A percentile compares a stretch with the other conserved stretches of the same genome.
These are phyloP conservation scores for Dinocampus coccinellae DNA, from an alignment of 2,888 invertebrate species.

Conservation along the genomic window DNA sequence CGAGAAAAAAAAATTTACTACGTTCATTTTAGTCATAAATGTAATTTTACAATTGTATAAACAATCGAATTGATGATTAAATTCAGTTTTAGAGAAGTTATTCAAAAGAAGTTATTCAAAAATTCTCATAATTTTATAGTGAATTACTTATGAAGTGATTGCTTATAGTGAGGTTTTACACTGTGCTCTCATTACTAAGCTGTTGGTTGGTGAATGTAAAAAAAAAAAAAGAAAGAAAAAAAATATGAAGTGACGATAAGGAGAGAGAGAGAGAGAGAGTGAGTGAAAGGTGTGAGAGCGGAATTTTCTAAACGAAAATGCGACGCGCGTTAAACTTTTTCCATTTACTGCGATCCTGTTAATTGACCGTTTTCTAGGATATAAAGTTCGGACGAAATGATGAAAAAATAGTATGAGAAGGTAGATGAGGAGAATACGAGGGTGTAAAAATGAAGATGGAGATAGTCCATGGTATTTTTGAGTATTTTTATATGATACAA, in stretches of 20 bases:
- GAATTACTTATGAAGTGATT: too few relatives aligned
- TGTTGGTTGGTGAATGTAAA: background rate
- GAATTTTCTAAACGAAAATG: slow-evolving; percentile 7
- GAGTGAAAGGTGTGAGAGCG: too few relatives aligned
- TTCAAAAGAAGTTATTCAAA: too few relatives aligned
- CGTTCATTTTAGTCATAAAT: too few relatives aligned
- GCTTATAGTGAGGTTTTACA: too few relatives aligned
- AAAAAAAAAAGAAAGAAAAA: background rate
- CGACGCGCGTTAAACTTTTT: slow-evolving; percentile 15
- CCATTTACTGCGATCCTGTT: slow-evolving; percentile 21
- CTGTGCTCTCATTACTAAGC: background rate
- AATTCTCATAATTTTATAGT: too few relatives aligned
- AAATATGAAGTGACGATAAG: background rate
- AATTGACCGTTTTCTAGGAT: slow-evolving; percentile 16
- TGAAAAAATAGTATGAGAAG: too few relatives aligned
- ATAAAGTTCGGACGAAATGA: background rate
- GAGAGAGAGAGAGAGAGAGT: too few relatives aligned
- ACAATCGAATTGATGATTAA: too few relatives aligned
- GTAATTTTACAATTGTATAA: too few relatives aligned
- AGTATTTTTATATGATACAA: slow-evolving; percentile 21
- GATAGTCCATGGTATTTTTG: background rate
- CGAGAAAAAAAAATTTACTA: background rate
- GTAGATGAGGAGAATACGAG: slow-evolving; percentile 1
- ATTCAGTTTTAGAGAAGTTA: too few relatives aligned
- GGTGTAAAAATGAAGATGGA: background rate